Percentiles rank a stretch among this genome's conserved stretches.
Conservation (phyloP, 2,888 invertebrate genomes). For the Meandrusa payeni region DNA sequence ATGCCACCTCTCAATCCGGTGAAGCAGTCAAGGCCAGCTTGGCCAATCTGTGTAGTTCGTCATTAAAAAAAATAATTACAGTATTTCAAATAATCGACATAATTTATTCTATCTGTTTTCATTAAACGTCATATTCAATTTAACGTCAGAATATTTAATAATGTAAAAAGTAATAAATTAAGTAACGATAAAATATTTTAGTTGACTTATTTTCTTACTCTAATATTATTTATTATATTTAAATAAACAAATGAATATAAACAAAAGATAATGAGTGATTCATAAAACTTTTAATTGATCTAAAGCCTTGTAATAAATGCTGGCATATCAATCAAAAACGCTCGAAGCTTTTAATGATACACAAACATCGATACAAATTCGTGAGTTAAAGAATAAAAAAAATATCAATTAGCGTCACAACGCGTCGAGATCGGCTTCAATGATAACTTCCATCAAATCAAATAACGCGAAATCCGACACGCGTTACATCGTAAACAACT, state of each 20-base stretch:
- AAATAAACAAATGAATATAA: background rate
- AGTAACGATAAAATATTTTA: no score
- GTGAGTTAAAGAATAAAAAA: conserved; percentile 46
- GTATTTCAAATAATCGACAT: no score
- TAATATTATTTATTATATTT: no score
- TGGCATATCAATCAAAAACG: background rate
- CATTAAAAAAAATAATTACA: no score
- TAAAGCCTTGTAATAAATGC: background rate
- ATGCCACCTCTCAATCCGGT: no score
- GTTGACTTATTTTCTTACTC: no score
- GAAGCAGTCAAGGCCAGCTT: no score
- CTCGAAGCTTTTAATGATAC: conserved; percentile 3
- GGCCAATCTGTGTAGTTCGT: no score
- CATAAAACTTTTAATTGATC: conserved; percentile 1
- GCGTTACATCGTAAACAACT: conserved; percentile 23
- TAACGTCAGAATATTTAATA: no score
- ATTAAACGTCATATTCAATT: no score
- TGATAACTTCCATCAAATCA: conserved; percentile 42
- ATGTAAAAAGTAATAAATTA: no score
- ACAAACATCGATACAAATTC: conserved; percentile 27
- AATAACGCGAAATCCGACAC: conserved; percentile 38
- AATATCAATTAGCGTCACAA: conserved; percentile 65
- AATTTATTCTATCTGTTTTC: no score
- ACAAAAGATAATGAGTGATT: background rate
- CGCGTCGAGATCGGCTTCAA: conserved; percentile 35